A percentile compares a stretch with the other conserved stretches of the same genome.
Conservation (phyloP, 2,113 vertebrate genomes). For the Oriolus oriolus region DNA sequence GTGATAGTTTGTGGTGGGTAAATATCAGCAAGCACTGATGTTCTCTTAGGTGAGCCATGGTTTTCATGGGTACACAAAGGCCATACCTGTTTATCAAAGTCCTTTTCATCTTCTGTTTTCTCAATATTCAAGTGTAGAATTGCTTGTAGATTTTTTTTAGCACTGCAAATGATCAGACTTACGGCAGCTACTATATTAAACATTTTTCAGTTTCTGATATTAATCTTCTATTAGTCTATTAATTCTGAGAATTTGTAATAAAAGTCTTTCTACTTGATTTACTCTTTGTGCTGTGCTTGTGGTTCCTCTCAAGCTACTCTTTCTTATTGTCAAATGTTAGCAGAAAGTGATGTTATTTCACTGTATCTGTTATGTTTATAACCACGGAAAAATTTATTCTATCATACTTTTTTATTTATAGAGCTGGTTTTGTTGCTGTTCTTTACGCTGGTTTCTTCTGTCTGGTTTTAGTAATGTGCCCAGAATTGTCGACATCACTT, state of each 20-base stretch:
- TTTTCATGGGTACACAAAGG: neutral
- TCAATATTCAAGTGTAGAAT: neutral
- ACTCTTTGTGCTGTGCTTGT: neutral
- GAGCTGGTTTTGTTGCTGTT: neutral
- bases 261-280: neutral
- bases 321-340: neutral
- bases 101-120: slow-evolving; percentile 25
- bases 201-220: neutral
- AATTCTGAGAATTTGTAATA: neutral
- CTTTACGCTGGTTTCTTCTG: neutral
- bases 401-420: neutral
- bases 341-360: neutral
- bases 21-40: neutral
- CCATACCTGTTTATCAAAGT: slow-evolving; percentile 19
- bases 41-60: neutral
- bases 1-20: neutral
- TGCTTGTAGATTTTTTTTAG: slow-evolving; percentile 34
- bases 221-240: neutral
- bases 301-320: neutral
- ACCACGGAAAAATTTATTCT: neutral
- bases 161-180: slow-evolving; percentile 10
- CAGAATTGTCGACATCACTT: neutral
- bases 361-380: neutral
- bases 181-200: neutral
- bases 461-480: neutral